Percentiles rank a stretch among this genome's conserved stretches.
Evolutionary conservation across 1,140 invertebrate genomes (phyloP).

Genomic region (Dendroctonus valens): DNA sequence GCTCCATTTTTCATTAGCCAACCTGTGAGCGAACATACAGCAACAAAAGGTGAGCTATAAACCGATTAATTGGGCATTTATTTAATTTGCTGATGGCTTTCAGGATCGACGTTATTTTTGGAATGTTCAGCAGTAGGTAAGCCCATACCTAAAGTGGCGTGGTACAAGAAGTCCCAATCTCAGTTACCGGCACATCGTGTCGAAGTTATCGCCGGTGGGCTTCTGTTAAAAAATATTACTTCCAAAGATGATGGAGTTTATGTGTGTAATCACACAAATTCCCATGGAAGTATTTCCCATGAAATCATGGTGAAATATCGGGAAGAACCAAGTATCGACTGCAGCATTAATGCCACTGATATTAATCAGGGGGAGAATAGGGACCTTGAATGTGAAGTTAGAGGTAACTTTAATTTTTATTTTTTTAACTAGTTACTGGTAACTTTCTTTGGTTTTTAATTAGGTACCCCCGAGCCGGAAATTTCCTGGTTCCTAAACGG

Average conservation of each 20-base stretch:
- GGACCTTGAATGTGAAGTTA: constrained; percentile 64
- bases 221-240: constrained; percentile 62
- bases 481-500: constrained; percentile 86
- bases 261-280: constrained; percentile 61
- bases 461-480: constrained; percentile 62
- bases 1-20: constrained; percentile 55
- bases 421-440: constrained; percentile 7
- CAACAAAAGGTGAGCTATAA: constrained; percentile 49
- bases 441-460: constrained; percentile 1
- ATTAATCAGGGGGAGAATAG: constrained; percentile 66
- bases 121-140: constrained; percentile 64
- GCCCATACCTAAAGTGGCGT: constrained; percentile 59
- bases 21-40: constrained; percentile 54
- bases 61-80: constrained; percentile 27
- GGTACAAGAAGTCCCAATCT: constrained; percentile 55
- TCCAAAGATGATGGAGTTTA: constrained; percentile 68
- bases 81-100: constrained; percentile 10
- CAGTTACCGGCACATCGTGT: constrained; percentile 49
- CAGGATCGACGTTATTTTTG: constrained; percentile 61
- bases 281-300: constrained; percentile 51
- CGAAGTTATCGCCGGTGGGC: constrained; percentile 56
- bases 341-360: constrained; percentile 57
- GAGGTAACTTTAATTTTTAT: constrained; percentile 45
- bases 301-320: constrained; percentile 55
- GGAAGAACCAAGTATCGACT: constrained; percentile 62